Evolutionary conservation across 2,797 vertebrate species (phyloP), one percentile per base, ranked within the genome.

Genomic region (Uromys caudimaculatus): DNA sequence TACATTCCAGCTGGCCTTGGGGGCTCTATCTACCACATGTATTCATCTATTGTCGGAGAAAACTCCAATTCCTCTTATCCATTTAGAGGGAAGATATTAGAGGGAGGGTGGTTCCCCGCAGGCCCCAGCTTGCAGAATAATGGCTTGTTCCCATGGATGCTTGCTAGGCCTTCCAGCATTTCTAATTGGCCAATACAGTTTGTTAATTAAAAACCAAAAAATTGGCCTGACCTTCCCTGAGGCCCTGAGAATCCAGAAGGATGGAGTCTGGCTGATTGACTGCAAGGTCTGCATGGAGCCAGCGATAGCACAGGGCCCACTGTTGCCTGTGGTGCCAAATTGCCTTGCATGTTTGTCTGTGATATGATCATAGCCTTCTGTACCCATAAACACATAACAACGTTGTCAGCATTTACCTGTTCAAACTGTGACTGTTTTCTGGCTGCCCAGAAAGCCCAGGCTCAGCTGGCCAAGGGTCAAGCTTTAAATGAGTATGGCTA

Each of bases 1-100:
- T 58, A 23, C 11, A 24, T 56, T 44, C 52, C 19, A 47, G 21
- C 19, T 67, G 62, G 47, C 35, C 27, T 47, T 3, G 23, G 60
- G 14, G 24, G 3, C 52, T 60, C 12, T 1, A 1, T 16, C 75
- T 8, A 35, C 17, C 0, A 1, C 8, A 1, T 32, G 76, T 52
- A 9, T 13, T 21, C 12, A 38, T 32, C 69, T 21, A 29, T 0
- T 56, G 50, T 67, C 11, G 9, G 13, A 77, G 6, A 67, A 52
- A 64, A 14, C 14, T 78, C 23, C 6, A 0, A 47, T 38, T 14
- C 44, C 32, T 35, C 54, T 14, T 24, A 24, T 29, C 54, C 52
- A 24, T 3, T 24, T 3, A 23, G 29, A 69, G 29, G 47, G 50
- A 29, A 56, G 21, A 32, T 27, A 73, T 24, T 10, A 73, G 67